These are phyloP conservation scores for Amazona guildingii DNA, from an alignment of 2,113 vertebrate species.

Conservation along the genomic window DNA sequence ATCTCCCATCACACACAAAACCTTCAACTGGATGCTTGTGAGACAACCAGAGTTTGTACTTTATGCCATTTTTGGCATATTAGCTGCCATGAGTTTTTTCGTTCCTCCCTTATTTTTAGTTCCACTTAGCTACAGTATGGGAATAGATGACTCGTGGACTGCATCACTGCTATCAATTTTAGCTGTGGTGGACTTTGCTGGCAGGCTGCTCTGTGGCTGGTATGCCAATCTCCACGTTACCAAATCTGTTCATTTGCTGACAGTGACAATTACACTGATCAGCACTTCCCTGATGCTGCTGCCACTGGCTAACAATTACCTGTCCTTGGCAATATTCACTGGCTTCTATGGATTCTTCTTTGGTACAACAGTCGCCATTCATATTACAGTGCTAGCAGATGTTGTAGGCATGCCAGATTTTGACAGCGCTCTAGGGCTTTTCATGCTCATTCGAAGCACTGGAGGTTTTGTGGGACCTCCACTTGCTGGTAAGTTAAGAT, in stretches of 20 bases:
- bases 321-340: constrained; percentile 65
- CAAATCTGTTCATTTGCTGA: constrained; percentile 77
- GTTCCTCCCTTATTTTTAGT: constrained; percentile 77
- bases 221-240: constrained; percentile 69
- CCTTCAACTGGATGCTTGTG: constrained; percentile 47
- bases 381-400: constrained; percentile 77
- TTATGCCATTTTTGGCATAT: constrained; percentile 75
- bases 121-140: constrained; percentile 72
- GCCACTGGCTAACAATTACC: constrained; percentile 70
- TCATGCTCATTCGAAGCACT: constrained; percentile 77
- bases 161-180: constrained; percentile 73
- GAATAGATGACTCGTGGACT: constrained; percentile 72
- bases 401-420: constrained; percentile 75
- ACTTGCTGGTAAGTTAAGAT: constrained; percentile 57
- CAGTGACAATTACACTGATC: constrained; percentile 62
- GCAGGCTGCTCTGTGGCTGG: constrained; percentile 76
- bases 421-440: constrained; percentile 75
- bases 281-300: constrained; percentile 75
- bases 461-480: constrained; percentile 76
- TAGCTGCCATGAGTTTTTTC: constrained; percentile 76
- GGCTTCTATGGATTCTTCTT: constrained; percentile 79
- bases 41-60: constrained; percentile 54
- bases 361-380: constrained; percentile 73
- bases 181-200: constrained; percentile 72
- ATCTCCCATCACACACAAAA: neutral